Evolutionary conservation across 2,888 invertebrate genomes (phyloP).

Genomic region (Pandemis cinnamomeana): DNA sequence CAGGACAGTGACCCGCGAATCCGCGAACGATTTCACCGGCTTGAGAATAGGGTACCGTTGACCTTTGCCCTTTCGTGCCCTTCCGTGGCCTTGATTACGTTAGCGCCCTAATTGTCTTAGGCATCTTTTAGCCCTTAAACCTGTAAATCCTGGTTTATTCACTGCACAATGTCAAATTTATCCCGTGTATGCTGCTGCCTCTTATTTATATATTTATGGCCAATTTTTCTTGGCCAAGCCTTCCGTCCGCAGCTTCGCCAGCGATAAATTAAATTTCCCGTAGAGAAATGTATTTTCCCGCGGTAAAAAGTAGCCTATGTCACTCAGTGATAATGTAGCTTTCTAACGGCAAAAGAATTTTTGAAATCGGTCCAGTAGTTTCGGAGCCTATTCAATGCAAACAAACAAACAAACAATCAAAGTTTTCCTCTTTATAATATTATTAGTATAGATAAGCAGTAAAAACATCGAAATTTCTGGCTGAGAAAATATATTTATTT

Average conservation of each 20-base stretch:
- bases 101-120: conserved; percentile 22
- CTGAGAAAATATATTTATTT: not conserved
- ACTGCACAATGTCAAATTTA: conserved; percentile 12
- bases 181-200: not conserved
- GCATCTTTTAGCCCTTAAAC: conserved; percentile 21
- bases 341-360: too few relatives aligned
- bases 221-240: too few relatives aligned
- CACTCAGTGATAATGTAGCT: too few relatives aligned
- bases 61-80: conserved; percentile 38
- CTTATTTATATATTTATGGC: not conserved
- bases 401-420: too few relatives aligned
- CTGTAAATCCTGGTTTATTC: conserved; percentile 21
- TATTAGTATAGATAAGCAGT: too few relatives aligned
- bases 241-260: too few relatives aligned
- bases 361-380: too few relatives aligned
- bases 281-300: too few relatives aligned
- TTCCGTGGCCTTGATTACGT: conserved; percentile 27
- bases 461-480: not conserved
- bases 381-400: too few relatives aligned
- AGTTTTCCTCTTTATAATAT: too few relatives aligned
- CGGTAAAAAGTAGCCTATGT: too few relatives aligned
- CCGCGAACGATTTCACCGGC: conserved; percentile 52
- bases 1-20: conserved; percentile 75
- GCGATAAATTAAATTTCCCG: too few relatives aligned
- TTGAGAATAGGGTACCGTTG: conserved; percentile 37